Base-by-base conservation (phyloP, 2,888 invertebrate genomes). In the Cyaniris semiargus region DNA sequence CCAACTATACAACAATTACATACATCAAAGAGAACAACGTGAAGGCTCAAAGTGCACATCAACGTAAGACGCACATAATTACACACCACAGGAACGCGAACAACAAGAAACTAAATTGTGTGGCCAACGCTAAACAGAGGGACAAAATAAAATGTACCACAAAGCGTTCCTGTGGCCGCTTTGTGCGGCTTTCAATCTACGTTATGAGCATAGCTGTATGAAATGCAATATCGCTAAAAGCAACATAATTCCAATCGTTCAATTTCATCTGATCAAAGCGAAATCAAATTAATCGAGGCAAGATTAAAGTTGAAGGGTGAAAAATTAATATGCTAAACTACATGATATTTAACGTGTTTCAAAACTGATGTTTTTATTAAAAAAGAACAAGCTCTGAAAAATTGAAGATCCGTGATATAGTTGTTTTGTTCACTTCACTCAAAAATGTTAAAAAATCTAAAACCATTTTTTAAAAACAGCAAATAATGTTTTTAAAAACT, bases 81-180 rank as follows among this genome's bases (percentile, higher is more conserved):
- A 72, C 44, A 53, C 53, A 18, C 74, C 81, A 84, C 84, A 82
- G 83, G 81, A 81, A 84, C 86, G 86, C 84, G 83, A 86, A 84
- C 81, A 85, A 85, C 85, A 85, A 82, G 83, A 83, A 82, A 82
- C 83, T 81, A 80, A 82, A 85, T 82, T 85, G 84, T 85, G 83
- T 80, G 84, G 85, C 82, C 81, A 83, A 81, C 81, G 81, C 81
- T 83, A 82, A 83, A 87, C 86, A 86, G 85, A 83, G 70, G 70
- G 56, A 84, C 85, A 86, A 87, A 89, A 88, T 91, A 92, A 90
- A 90, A 90, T 89, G 85, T 84, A 86, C 88, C 89, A 87, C 90
- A 90, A 89, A 91, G 90, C 90, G 88, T 89, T 89, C 90, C 89
- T 90, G 92, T 83, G 91, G 91, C 83, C 82, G 88, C 90, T 91